Evolutionary conservation across 2,888 invertebrate genomes (phyloP).

Genomic region (Melanostoma scalare): DNA sequence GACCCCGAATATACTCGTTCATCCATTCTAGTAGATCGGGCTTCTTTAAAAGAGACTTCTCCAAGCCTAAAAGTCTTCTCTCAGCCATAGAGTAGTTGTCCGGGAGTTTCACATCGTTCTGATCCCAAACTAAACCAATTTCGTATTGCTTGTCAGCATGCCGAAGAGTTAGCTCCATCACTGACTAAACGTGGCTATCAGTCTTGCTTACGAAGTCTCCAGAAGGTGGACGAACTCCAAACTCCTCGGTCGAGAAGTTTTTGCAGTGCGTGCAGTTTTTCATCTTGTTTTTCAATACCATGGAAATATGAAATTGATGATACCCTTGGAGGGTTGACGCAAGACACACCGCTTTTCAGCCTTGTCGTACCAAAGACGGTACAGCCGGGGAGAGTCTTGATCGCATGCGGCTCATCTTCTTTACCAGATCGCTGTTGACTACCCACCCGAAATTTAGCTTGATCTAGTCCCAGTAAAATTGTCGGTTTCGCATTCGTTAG

Average conservation of each 20-base stretch:
- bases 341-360: no score
- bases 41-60: not conserved
- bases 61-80: not conserved
- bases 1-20: not conserved
- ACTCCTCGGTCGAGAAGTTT: conserved; percentile 34
- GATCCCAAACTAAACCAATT: conserved; percentile 20
- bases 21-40: not conserved
- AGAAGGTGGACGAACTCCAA: conserved; percentile 11
- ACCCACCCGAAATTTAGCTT: no score
- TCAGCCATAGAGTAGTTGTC: not conserved
- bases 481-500: no score
- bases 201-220: conserved; percentile 1
- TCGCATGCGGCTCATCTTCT: no score
- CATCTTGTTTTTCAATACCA: not conserved
- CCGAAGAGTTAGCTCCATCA: conserved; percentile 11
- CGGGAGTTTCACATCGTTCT: conserved; percentile 1
- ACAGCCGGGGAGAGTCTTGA: no score
- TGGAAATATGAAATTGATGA: no score
- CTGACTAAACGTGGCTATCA: conserved; percentile 1
- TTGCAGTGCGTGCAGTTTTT: conserved; percentile 15
- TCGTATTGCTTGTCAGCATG: not conserved
- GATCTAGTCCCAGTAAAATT: no score
- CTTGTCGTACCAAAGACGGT: no score
- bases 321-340: no score
- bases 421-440: no score